Conservation (phyloP, 2,113 vertebrate genomes). For the Cyprinodon brontotheroides region DNA sequence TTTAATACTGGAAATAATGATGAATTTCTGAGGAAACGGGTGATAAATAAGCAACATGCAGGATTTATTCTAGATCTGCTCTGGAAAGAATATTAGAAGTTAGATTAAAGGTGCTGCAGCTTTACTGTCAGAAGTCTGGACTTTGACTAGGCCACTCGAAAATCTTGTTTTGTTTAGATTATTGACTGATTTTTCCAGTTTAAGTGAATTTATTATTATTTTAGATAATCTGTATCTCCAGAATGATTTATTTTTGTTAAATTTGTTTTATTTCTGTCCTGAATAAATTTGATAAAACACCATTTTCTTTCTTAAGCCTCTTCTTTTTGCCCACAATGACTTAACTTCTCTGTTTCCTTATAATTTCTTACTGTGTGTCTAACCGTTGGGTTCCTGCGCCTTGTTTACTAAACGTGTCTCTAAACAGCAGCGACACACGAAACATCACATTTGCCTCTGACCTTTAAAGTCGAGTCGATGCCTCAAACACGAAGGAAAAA, state of each 20-base stretch:
- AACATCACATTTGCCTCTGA: not conserved
- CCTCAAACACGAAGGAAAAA: not conserved
- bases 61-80: not conserved
- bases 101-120: no score
- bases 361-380: no score
- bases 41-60: not conserved
- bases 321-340: not conserved
- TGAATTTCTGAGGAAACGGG: not conserved
- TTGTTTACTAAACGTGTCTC: not conserved
- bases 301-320: not conserved
- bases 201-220: no score
- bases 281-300: conserved; percentile 34
- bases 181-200: no score
- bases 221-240: no score
- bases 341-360: no score
- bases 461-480: not conserved
- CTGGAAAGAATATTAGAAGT: no score
- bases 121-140: no score
- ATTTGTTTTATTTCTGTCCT: not conserved
- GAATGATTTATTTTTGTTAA: not conserved
- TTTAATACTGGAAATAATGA: not conserved
- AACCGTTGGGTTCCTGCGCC: not conserved
- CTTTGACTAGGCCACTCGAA: no score
- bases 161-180: no score
- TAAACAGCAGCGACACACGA: not conserved